Evolutionary conservation across 2,113 vertebrate species (phyloP).

Genomic region (Loxodonta africana): DNA sequence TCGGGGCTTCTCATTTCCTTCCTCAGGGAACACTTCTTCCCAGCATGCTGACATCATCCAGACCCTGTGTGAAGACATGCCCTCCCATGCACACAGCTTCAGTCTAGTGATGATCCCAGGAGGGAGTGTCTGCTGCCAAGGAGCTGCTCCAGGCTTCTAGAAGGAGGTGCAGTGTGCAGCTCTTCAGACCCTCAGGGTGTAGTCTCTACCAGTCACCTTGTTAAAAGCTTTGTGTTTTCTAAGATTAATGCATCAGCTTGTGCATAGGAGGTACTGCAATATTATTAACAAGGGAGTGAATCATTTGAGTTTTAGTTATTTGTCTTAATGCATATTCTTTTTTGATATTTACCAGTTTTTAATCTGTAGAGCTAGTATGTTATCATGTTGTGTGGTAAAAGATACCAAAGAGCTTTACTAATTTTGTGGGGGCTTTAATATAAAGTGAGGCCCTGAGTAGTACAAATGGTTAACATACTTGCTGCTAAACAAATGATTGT

Average conservation of each 20-base stretch:
- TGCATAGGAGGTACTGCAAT: not conserved
- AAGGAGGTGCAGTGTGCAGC: not conserved
- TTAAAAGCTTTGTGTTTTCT: not conserved
- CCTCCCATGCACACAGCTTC: too few species aligned
- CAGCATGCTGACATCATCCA: too few species aligned
- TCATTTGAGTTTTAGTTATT: slow-evolving; percentile 20
- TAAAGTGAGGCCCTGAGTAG: not conserved
- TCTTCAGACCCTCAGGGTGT: too few species aligned
- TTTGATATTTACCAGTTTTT: not conserved
- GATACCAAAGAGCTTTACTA: not conserved
- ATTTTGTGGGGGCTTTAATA: not conserved
- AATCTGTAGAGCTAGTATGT: not conserved
- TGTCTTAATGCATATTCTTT: not conserved
- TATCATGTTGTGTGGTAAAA: not conserved
- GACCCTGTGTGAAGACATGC: too few species aligned
- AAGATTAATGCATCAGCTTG: not conserved
- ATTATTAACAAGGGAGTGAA: not conserved
- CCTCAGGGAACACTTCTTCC: not conserved
- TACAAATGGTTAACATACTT: not conserved
- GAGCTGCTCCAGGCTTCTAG: not conserved
- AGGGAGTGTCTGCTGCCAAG: not conserved
- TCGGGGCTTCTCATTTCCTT: not conserved
- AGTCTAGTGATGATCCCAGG: not conserved
- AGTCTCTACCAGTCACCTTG: not conserved
- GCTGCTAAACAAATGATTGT: not conserved